Conservation (phyloP, 2,797 vertebrate species). For the Cynodonichthys magdalenae region DNA sequence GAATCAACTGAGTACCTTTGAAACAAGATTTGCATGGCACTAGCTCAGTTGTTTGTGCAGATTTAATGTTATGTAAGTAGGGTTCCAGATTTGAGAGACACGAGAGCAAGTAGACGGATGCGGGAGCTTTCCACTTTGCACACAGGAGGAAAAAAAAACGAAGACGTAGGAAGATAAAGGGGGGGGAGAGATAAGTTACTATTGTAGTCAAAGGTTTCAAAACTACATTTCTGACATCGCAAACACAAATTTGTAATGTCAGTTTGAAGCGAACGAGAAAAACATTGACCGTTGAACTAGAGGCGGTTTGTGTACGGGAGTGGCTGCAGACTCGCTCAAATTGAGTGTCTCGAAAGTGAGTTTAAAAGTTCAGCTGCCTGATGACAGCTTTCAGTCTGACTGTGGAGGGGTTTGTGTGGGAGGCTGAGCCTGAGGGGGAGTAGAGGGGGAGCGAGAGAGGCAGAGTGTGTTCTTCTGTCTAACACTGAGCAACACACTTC, state of each 20-base stretch:
- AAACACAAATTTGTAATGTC: slow-evolving; percentile 12
- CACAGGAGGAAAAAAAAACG: slow-evolving; percentile 37
- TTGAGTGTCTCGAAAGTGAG: slow-evolving; percentile 52
- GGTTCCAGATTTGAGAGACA: slow-evolving; percentile 54
- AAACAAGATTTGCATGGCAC: slow-evolving; percentile 67
- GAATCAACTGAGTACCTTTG: slow-evolving; percentile 68
- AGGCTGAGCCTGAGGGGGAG: slow-evolving; percentile 58
- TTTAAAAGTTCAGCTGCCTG: slow-evolving; percentile 78
- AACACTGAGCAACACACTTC: slow-evolving; percentile 53
- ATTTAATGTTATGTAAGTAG: slow-evolving; percentile 53
- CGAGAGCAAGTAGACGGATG: slow-evolving; percentile 33
- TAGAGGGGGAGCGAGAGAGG: background rate
- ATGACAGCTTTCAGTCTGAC: slow-evolving; percentile 82
- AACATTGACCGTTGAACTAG: slow-evolving; percentile 34
- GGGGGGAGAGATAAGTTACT: background rate
- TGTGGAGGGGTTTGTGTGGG: slow-evolving; percentile 62
- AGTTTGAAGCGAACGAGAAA: slow-evolving; percentile 18
- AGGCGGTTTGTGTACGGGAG: slow-evolving; percentile 36
- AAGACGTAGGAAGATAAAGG: slow-evolving; percentile 22
- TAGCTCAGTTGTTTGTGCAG: slow-evolving; percentile 56
- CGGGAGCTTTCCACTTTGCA: slow-evolving; percentile 42
- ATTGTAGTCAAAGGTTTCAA: slow-evolving; percentile 18
- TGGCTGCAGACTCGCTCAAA: slow-evolving; percentile 46
- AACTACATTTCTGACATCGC: slow-evolving; percentile 35
- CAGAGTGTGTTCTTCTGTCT: slow-evolving; percentile 41